phyloP scores from a whole-genome alignment of 1,140 invertebrate genomes.

The Grapholita molesta region DNA sequence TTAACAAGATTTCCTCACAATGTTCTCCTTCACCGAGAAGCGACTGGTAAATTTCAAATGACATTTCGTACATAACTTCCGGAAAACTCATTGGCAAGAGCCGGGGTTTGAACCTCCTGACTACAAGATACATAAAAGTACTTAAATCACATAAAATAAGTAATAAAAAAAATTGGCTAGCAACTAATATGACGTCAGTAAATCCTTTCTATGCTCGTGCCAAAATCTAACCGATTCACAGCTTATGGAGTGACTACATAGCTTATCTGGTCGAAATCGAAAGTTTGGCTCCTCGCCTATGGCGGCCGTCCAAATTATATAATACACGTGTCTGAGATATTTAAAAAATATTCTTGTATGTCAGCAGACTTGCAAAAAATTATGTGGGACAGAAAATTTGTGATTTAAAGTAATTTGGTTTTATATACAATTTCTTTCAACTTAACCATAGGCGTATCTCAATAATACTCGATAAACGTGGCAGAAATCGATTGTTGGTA shows the following conservation, averaged over 20 bases:
- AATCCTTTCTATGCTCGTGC: background rate
- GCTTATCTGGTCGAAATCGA: background rate
- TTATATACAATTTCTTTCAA: too few relatives aligned
- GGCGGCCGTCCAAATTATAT: background rate
- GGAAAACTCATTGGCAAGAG: too few relatives aligned
- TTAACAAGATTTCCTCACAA: too few relatives aligned
- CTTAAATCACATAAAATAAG: background rate
- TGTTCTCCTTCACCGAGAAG: too few relatives aligned
- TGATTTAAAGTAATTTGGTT: background rate
- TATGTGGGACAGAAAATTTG: background rate
- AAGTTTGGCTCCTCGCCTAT: background rate
- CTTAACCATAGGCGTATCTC: too few relatives aligned
- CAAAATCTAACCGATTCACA: background rate
- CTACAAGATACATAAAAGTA: too few relatives aligned
- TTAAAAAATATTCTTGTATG: background rate
- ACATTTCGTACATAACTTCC: too few relatives aligned
- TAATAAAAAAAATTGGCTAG: background rate
- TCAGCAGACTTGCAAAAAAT: background rate
- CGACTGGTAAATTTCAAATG: too few relatives aligned
- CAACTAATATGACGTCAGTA: background rate
- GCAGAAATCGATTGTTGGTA: too few relatives aligned
- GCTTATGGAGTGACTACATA: background rate
- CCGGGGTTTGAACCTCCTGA: too few relatives aligned
- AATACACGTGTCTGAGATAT: background rate
- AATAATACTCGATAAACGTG: too few relatives aligned